Evolutionary conservation across 2,888 invertebrate species (phyloP).

Genomic region (Callinectes sapidus): DNA sequence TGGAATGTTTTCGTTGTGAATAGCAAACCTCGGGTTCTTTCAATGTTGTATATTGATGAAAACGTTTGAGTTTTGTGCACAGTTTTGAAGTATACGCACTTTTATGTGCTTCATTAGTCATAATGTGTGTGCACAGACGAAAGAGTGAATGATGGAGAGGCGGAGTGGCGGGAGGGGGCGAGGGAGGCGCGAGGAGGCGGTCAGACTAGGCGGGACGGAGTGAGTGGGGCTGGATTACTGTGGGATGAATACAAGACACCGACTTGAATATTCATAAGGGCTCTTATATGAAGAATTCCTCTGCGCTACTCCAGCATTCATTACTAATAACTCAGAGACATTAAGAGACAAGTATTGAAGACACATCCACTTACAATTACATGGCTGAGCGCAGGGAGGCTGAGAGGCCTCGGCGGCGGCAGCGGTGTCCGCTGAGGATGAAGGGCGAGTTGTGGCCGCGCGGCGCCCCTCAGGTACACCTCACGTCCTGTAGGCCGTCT

Average conservation of each 20-base stretch:
- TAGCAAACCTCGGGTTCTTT: no score
- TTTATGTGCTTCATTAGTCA: conserved; percentile 4
- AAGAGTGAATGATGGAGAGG: neutral
- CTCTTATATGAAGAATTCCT: conserved; percentile 55
- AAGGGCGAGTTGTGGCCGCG: neutral
- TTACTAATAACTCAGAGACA: conserved; percentile 48
- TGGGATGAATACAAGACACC: conserved; percentile 54
- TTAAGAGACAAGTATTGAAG: conserved; percentile 52
- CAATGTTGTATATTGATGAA: neutral
- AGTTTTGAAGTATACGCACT: neutral
- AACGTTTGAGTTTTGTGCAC: neutral
- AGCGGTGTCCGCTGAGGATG: conserved; percentile 6
- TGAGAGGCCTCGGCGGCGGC: neutral
- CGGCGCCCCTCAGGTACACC: neutral
- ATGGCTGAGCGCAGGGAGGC: conserved; percentile 32
- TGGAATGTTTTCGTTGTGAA: neutral
- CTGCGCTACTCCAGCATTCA: conserved; percentile 44
- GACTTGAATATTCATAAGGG: conserved; percentile 53
- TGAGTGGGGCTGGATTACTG: conserved; percentile 48
- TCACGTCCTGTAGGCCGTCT: neutral
- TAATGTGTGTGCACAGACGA: neutral
- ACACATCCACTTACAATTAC: conserved; percentile 53
- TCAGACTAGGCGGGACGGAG: conserved; percentile 22
- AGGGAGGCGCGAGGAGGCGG: neutral
- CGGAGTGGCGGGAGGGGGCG: neutral